phyloP scores from a whole-genome alignment of 2,797 vertebrate genomes.

The Sebastes variabilis region DNA sequence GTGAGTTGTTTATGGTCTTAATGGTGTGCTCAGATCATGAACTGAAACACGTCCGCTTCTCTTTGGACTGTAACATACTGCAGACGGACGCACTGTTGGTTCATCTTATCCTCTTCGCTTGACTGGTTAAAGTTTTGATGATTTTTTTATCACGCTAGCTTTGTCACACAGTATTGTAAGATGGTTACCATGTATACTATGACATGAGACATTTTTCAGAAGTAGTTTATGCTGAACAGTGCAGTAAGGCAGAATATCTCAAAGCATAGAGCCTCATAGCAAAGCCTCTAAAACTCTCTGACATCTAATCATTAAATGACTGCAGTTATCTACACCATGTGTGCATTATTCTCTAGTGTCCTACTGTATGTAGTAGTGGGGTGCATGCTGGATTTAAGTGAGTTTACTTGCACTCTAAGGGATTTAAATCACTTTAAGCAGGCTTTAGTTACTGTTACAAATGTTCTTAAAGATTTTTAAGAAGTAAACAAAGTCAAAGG shows the following conservation, averaged over 20 bases:
- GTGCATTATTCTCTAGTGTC: background rate
- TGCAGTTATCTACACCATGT: background rate
- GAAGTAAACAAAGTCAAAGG: background rate
- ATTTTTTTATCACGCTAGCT: background rate
- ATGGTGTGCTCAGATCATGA: constrained; percentile 1
- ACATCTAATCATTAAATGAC: constrained; percentile 2
- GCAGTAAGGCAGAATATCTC: background rate
- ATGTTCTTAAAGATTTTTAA: background rate
- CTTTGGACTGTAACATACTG: constrained; percentile 3
- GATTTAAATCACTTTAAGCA: background rate
- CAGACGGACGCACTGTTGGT: background rate
- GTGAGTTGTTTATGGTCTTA: background rate
- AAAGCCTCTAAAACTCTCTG: background rate
- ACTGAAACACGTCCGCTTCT: constrained; percentile 43
- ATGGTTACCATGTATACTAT: background rate
- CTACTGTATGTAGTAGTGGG: background rate
- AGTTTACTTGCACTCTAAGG: background rate
- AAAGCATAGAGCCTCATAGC: background rate
- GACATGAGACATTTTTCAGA: background rate
- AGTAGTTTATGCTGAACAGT: background rate
- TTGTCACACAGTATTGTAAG: background rate
- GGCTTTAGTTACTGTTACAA: background rate
- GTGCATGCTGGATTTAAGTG: background rate
- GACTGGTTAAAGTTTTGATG: too few relatives aligned
- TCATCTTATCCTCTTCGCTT: constrained; percentile 16